Evolutionary conservation across 2,113 vertebrate species (phyloP), one percentile per base, ranked within the genome.

Genomic region (Campylomormyrus numenius): DNA sequence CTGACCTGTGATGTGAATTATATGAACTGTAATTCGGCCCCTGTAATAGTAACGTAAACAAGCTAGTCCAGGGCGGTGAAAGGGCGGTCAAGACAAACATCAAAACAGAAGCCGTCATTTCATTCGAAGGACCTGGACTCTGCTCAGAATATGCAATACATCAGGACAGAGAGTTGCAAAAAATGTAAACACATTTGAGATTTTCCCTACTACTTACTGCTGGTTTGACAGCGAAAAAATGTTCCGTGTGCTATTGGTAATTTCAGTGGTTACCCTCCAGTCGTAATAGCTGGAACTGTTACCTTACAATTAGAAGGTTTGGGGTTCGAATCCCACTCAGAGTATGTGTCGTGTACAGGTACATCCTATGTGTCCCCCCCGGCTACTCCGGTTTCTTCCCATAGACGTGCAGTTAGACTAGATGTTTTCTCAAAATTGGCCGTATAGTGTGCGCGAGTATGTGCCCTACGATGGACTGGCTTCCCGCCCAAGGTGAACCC

Each of bases 1-100:
- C 88, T 89, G 90, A 90, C 85, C 90, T 92, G 91, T 88, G 88
- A 83, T 93, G 93, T 93, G 91, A 88, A 88, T 90, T 91, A 87
- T 66, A 66, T 3, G 46, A 87, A 90, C 90, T 87, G 87, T 87
- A 94, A 94, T 93, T 93, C 92, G 93, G 94, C 93, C 94, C 88
- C 92, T 93, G 94, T 92, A 94, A 95, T 92, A 93, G 93, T 92
- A 94, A 93, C 91, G 94, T 92, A 95, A 95, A 95, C 94, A 95
- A n/a, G 49, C 66, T 50, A 88, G 56, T 88, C 58, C 87, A 88
- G 56, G 5, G 53, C 21, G 87, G 87, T 66, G 87, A 88, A 88
- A 88, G 56, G 35, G 31, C 31, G 31, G 74, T 80, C 31, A 19
- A 4, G 74, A 80, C 74, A 80, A 42, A 80, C 74, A 80, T 80